A percentile compares a stretch with the other conserved stretches of the same genome.
Conservation (phyloP, 1,140 invertebrate species). For the Cotesia chilonis region DNA sequence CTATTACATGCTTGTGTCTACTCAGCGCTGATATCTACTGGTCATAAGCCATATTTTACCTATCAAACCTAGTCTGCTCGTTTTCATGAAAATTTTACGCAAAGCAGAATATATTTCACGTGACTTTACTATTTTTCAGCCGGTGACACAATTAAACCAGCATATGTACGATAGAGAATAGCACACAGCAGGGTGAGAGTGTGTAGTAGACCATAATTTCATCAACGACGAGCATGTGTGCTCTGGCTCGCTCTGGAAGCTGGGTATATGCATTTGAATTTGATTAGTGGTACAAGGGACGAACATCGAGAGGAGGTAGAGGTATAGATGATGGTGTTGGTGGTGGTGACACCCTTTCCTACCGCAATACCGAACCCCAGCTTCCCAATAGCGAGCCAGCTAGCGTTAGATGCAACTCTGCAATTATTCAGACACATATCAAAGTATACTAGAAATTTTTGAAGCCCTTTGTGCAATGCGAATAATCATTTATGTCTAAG, state of each 20-base stretch:
- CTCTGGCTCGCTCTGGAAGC: slow-evolving; percentile 43
- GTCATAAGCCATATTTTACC: slow-evolving; percentile 24
- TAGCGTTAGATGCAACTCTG: slow-evolving; percentile 55
- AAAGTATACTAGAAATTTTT: slow-evolving; percentile 51
- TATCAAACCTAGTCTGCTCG: background rate
- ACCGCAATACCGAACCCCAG: slow-evolving; percentile 47
- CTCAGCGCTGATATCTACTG: slow-evolving; percentile 48
- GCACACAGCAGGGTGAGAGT: slow-evolving; percentile 29
- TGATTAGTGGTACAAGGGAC: slow-evolving; percentile 56
- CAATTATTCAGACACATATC: slow-evolving; percentile 63
- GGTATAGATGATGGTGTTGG: slow-evolving; percentile 43
- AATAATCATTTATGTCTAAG: no score
- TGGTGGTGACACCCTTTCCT: slow-evolving; percentile 60
- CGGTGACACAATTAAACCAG: slow-evolving; percentile 14
- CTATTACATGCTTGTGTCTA: slow-evolving; percentile 56
- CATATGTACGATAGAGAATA: slow-evolving; percentile 11
- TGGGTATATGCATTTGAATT: slow-evolving; percentile 61
- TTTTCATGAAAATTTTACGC: no score
- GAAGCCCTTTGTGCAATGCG: slow-evolving; percentile 21
- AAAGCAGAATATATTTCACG: background rate
- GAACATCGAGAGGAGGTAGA: slow-evolving; percentile 34
- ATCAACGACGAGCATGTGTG: slow-evolving; percentile 53
- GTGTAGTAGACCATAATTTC: slow-evolving; percentile 62
- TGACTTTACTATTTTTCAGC: slow-evolving; percentile 20
- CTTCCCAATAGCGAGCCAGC: slow-evolving; percentile 43